phyloP scores from a whole-genome alignment of 2,113 vertebrate genomes.

The Labeo rohita region DNA sequence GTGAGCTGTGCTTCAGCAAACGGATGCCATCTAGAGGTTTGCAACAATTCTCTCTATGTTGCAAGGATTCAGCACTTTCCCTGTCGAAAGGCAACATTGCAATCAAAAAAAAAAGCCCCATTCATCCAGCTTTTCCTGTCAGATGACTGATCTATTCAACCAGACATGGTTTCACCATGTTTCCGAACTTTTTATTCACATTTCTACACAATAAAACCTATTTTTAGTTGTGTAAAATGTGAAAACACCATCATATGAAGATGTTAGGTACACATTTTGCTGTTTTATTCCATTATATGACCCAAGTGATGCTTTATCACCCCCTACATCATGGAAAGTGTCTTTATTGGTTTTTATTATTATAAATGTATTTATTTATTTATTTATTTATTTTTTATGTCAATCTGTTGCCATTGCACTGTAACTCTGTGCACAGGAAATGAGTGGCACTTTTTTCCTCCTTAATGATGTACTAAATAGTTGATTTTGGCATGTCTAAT shows the following conservation, averaged over 20 bases:
- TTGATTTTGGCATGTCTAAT: conserved; percentile 14
- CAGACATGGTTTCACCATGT: background rate
- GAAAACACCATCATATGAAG: background rate
- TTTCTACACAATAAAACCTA: background rate
- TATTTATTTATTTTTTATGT: background rate
- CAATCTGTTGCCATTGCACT: background rate
- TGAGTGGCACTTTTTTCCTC: background rate
- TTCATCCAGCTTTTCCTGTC: background rate
- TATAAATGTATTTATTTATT: no score
- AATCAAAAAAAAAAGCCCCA: background rate
- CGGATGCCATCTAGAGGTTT: conserved; percentile 78
- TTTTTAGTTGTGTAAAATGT: background rate
- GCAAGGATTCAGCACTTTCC: background rate
- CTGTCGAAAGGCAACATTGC: background rate
- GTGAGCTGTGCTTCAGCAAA: conserved; percentile 66
- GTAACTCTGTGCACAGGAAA: background rate
- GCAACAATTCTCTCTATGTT: background rate
- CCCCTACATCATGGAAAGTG: background rate
- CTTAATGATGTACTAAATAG: background rate
- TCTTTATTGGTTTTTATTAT: background rate
- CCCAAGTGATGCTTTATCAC: background rate
- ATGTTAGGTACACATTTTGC: background rate
- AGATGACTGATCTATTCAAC: background rate
- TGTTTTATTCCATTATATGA: background rate
- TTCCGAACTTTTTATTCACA: background rate